Evolutionary conservation across 2,888 invertebrate genomes (phyloP), one percentile per base, ranked within the genome.

Genomic region (Sinotaia quadrata): DNA sequence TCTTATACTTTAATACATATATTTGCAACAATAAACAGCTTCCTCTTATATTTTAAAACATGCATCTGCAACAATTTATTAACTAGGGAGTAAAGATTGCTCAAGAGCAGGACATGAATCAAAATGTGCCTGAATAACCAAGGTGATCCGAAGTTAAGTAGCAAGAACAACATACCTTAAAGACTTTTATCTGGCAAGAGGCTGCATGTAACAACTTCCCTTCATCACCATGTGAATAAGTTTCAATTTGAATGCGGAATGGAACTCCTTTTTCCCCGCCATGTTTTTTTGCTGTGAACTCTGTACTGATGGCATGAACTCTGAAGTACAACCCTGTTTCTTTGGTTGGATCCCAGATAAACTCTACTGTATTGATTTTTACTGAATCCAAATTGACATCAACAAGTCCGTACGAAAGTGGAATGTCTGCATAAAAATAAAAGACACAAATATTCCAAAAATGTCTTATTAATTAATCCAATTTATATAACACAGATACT

Each of bases 221-320:
- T 70, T 85, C 80, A 27, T 81, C 78, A 1, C 75, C 79, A 24
- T 91, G 91, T 34, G 93, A 89, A 82, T 92, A 94, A 0, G 97
- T 97, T 90, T 97, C 97, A 77, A 98, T 94, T 89, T 97, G 96
- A 75, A 97, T 93, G 58, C 97, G 92, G 90, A 98, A 98, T 0
- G 97, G 97, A 0, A 98, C 97, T 0, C 98, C 98, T 86, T 98
- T 98, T 89, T 98, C 98, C 1, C 98, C 98, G 58, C 98, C 98
- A 88, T 98, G 97, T 85, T 97, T 97, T 88, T 97, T 97, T 0
- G 96, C 95, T 0, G 98, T 98, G 87, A 98, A 98, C 89, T 98
- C 98, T 0, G 98, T 98, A 73, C 97, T 97, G 83, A 98, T 98
- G 88, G 97, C 97, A 89, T 98, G 81, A 2, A 88, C 96, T 91